Base-by-base conservation (phyloP, 2,888 invertebrate species). In the Plemyria rubiginata region DNA sequence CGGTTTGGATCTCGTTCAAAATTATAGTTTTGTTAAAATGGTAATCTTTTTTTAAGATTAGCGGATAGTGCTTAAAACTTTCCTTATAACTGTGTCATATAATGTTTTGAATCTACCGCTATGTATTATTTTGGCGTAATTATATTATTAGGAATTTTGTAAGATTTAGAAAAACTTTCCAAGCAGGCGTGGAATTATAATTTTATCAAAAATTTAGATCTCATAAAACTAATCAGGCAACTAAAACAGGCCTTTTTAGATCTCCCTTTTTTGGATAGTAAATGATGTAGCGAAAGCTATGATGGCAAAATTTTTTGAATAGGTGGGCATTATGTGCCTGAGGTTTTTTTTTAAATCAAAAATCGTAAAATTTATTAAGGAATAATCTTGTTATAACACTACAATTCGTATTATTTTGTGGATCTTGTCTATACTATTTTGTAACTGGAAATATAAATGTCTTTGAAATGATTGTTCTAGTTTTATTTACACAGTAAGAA, bases 41-140 rank as follows among this genome's bases (percentile, higher is more conserved):
- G 70, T 76, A 70, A 56, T 74, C 72, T 81, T 77, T 79, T 36
- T 73, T 73, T 75, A 80, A 80, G 77, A 72, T 75, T 84, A 82
- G 90, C 88, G 88, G 91, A 87, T 85, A 87, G 90, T 90, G 92
- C 92, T 91, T 90, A 90, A n/a, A 86, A 72, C 78, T 80, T 64
- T 60, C 63, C 55, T 65, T 62, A 65, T 62, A 61, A 63, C 67
- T 66, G 66, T 67, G 65, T 70, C 61, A 65, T 57, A 58, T 38
- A 38, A 38, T 65, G 67, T 65, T 64, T 61, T 58, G 82, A 84
- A 77, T 86, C 88, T 84, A 85, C 87, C 88, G 85, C 77, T 74
- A 76, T 78, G 90, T 91, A 90, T 90, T 90, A 89, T 86, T 85
- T 86, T 80, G 82, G 83, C 81, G 84, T 88, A 77, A 84, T 82